These are phyloP conservation scores for Drosophila neotestacea DNA, from an alignment of 2,888 invertebrate genomes.

Conservation along the genomic window DNA sequence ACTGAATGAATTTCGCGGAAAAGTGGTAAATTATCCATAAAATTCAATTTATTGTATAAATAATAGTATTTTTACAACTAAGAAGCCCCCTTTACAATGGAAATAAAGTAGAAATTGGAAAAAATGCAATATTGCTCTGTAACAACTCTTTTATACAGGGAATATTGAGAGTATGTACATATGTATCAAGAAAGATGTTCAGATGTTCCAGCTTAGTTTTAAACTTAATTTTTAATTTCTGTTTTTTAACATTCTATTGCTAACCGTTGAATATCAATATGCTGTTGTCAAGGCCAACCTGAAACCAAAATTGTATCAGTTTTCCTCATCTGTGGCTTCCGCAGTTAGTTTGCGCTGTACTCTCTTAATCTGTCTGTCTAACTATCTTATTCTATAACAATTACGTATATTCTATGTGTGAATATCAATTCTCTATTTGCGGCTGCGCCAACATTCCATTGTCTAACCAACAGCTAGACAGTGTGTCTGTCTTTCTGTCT, in stretches of 20 bases:
- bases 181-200: background rate
- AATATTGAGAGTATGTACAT: too few species aligned
- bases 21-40: constrained; percentile 51
- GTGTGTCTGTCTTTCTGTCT: constrained; percentile 1
- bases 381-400: background rate
- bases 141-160: background rate
- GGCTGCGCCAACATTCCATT: constrained; percentile 68
- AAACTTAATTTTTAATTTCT: background rate
- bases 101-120: too few species aligned
- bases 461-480: constrained; percentile 10
- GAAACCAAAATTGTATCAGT: constrained; percentile 45
- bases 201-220: background rate
- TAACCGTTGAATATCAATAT: constrained; percentile 16
- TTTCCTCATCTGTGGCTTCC: constrained; percentile 62
- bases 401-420: constrained; percentile 14
- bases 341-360: constrained; percentile 45
- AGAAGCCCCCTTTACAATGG: too few species aligned
- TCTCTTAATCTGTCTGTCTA: constrained; percentile 10
- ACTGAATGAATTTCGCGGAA: constrained; percentile 19
- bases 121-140: too few species aligned
- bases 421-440: constrained; percentile 26
- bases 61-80: background rate
- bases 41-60: constrained; percentile 61
- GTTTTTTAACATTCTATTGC: constrained; percentile 5
- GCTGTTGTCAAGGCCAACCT: constrained; percentile 43